Evolutionary conservation across 2,888 invertebrate species (phyloP), one percentile per base, ranked within the genome.

Genomic region (Thymelicus sylvestris): DNA sequence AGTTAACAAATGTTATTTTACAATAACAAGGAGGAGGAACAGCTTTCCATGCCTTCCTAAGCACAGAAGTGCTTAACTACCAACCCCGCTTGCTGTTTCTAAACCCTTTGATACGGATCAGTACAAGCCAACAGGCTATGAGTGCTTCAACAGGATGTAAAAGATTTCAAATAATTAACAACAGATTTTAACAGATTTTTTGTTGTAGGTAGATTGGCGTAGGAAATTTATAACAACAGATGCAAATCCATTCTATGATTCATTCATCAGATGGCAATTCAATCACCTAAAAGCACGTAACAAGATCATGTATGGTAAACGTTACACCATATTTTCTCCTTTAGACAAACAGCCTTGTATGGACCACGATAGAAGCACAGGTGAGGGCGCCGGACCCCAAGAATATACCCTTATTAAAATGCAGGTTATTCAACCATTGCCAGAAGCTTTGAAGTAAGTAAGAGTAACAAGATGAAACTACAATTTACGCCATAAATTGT

Each of bases 151-250:
- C 31, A 31, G 31, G 31, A 31, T 31, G 31, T 31, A 31, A 31
- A 31, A 31, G 5, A 31, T 3, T 31, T 31, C 31, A 31, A 31
- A 31, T 31, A 31, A 31, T 31, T 19, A 19, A 19, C 19, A 19
- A 19, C 19, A 19, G 19, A 19, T 19, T 19, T 31, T 10, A 44
- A 44, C 44, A 44, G 44, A 52, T 62, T 8, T 63, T 63, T 81
- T 62, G 10, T 81, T 67, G n/a, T 88, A 98, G 97, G 96, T 98
- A 76, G 99, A 99, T 90, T 99, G 99, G 99, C 95, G 99, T 55
- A 95, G 99, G 67, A 97, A 97, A n/a, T 99, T 99, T 85, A 97
- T 99, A 75, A 99, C 99, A 2, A 99, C 99, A 0, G 99, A 99
- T 90, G 98, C 95, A 0, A 99, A 99, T 94, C 98, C 98, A 0